Evolutionary conservation across 2,888 invertebrate species (phyloP).

Genomic region (Mythimna vitellina): DNA sequence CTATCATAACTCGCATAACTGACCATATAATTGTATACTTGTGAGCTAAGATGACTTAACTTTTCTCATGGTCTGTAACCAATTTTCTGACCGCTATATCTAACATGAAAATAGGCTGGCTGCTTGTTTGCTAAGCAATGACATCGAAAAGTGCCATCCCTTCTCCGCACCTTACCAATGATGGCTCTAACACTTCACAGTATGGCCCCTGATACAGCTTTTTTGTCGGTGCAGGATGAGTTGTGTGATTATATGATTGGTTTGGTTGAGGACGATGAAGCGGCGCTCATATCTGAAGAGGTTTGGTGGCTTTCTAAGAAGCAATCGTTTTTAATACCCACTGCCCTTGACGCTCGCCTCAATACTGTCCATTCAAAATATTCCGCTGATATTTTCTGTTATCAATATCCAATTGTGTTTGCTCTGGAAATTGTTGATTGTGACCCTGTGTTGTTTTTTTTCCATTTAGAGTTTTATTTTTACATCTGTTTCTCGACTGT

Average conservation of each 20-base stretch:
- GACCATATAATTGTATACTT: not conserved
- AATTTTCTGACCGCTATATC: too few relatives aligned
- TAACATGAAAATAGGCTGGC: not conserved
- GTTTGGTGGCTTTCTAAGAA: constrained; percentile 77
- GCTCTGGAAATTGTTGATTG: constrained; percentile 53
- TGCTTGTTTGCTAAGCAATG: not conserved
- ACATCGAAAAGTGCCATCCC: not conserved
- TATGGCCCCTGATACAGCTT: constrained; percentile 70
- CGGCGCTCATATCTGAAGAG: constrained; percentile 88
- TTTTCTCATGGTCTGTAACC: not conserved
- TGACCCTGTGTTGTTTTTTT: constrained; percentile 58
- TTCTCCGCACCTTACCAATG: not conserved
- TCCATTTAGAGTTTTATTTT: constrained; percentile 55
- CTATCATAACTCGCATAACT: not conserved
- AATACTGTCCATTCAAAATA: constrained; percentile 63
- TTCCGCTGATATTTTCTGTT: constrained; percentile 38
- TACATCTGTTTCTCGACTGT: constrained; percentile 20
- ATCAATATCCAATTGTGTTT: constrained; percentile 37
- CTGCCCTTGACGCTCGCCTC: constrained; percentile 71
- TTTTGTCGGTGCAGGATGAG: constrained; percentile 89
- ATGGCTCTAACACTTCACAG: constrained; percentile 16
- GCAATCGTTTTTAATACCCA: constrained; percentile 68
- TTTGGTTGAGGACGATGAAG: constrained; percentile 90
- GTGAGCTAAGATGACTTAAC: not conserved
- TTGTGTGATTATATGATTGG: constrained; percentile 91